These are phyloP conservation scores for Lissocephala sabroskyi DNA, from an alignment of 2,888 invertebrate genomes.

Conservation along the genomic window DNA sequence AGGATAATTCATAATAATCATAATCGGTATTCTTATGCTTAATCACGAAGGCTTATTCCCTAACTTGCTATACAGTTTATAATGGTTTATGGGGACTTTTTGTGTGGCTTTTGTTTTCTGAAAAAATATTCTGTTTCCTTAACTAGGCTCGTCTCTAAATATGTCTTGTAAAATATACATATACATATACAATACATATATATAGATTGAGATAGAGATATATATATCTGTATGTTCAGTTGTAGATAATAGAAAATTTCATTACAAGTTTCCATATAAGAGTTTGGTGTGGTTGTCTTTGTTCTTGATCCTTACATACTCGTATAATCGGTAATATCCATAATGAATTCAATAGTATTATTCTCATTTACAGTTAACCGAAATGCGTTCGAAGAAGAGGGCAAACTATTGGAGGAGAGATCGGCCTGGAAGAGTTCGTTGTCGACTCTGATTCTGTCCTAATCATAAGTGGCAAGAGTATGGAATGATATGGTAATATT, in stretches of 20 bases:
- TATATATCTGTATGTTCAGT: slow-evolving; percentile 43
- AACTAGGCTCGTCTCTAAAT: slow-evolving; percentile 24
- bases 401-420: slow-evolving; percentile 22
- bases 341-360: slow-evolving; percentile 8
- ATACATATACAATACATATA: slow-evolving; percentile 47
- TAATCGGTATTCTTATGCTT: neutral
- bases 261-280: slow-evolving; percentile 35
- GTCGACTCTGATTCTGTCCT: too few species aligned
- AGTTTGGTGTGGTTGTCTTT: slow-evolving; percentile 12
- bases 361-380: slow-evolving; percentile 25
- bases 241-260: slow-evolving; percentile 37
- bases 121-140: slow-evolving; percentile 53
- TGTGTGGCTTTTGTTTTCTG: slow-evolving; percentile 35
- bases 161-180: slow-evolving; percentile 58
- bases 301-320: slow-evolving; percentile 6
- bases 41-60: slow-evolving; percentile 25
- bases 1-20: too few species aligned
- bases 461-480: slow-evolving; percentile 31
- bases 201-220: slow-evolving; percentile 18
- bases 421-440: slow-evolving; percentile 13
- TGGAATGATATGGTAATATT: slow-evolving; percentile 58
- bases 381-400: neutral
- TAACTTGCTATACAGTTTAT: slow-evolving; percentile 35
- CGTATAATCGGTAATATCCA: slow-evolving; percentile 18
- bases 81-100: slow-evolving; percentile 16